Evolutionary conservation across 1,140 invertebrate genomes (phyloP).

Genomic region (Drosophila lini): DNA sequence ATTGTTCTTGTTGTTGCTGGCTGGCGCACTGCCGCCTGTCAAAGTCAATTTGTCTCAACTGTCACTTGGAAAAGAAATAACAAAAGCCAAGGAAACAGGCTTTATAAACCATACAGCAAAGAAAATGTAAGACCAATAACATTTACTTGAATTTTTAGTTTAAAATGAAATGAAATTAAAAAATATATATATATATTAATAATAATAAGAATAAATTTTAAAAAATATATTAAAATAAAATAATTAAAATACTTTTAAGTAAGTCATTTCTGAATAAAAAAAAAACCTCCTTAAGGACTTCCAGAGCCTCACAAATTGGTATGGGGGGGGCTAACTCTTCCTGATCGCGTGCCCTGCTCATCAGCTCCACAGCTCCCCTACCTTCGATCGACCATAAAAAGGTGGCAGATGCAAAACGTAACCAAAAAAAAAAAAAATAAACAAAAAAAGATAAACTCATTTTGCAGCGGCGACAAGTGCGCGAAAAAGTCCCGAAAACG

Average conservation of each 20-base stretch:
- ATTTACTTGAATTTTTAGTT: neutral
- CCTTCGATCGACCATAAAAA: conserved; percentile 4
- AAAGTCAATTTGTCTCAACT: conserved; percentile 66
- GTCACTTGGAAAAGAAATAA: conserved; percentile 39
- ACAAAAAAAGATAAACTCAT: conserved; percentile 30
- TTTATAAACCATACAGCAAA: neutral
- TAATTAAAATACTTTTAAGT: too few relatives aligned
- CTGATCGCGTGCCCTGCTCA: conserved; percentile 17
- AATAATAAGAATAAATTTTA: neutral
- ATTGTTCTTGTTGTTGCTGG: conserved; percentile 32
- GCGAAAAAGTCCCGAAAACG: conserved; percentile 60
- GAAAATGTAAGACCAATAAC: neutral
- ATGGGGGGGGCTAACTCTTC: neutral
- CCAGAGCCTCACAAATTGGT: neutral
- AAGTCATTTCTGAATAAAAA: too few relatives aligned
- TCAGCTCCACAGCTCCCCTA: neutral
- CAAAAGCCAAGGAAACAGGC: conserved; percentile 4
- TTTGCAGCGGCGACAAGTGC: conserved; percentile 63
- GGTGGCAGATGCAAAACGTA: conserved; percentile 51
- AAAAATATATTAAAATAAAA: too few relatives aligned
- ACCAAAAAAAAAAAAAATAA: conserved; percentile 3
- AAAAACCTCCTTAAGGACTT: neutral
- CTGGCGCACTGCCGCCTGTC: conserved; percentile 62
- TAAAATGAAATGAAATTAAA: too few relatives aligned
- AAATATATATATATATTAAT: too few relatives aligned